Percentiles rank a stretch among this genome's conserved stretches.
phyloP scores from a whole-genome alignment of 2,797 vertebrate species.

The Notolepis coatsorum region DNA sequence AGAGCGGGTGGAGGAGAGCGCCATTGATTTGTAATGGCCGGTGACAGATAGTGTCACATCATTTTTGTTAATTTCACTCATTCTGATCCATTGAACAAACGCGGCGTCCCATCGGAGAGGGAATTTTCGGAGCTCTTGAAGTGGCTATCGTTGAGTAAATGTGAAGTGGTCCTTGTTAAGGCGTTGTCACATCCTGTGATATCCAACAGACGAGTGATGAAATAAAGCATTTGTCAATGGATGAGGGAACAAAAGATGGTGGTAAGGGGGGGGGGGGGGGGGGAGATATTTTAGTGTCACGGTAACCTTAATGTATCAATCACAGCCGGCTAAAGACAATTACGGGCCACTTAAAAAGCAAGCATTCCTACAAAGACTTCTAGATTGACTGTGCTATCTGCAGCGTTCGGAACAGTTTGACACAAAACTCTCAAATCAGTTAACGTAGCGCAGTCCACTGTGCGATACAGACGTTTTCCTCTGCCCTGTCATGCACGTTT shows the following conservation, averaged over 20 bases:
- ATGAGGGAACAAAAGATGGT: conserved; percentile 35
- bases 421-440: conserved; percentile 34
- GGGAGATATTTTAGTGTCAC: not conserved
- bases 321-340: conserved; percentile 53
- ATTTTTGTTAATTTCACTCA: conserved; percentile 83
- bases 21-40: conserved; percentile 78
- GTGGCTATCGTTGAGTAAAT: conserved; percentile 60
- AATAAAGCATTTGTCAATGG: conserved; percentile 52
- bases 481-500: conserved; percentile 64
- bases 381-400: conserved; percentile 54
- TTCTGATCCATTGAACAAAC: conserved; percentile 72
- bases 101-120: conserved; percentile 50
- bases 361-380: conserved; percentile 41
- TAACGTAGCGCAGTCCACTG: conserved; percentile 44
- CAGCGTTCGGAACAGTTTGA: conserved; percentile 41
- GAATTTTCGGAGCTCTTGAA: conserved; percentile 44
- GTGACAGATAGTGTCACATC: conserved; percentile 80
- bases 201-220: conserved; percentile 65
- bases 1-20: conserved; percentile 55
- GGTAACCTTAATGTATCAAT: conserved; percentile 54
- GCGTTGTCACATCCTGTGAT: conserved; percentile 74
- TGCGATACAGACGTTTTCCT: conserved; percentile 58
- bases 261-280: not conserved
- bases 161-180: conserved; percentile 67
- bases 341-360: conserved; percentile 47